Evolutionary conservation across 1,140 invertebrate genomes (phyloP).

Genomic region (Drosophila eugracilis): DNA sequence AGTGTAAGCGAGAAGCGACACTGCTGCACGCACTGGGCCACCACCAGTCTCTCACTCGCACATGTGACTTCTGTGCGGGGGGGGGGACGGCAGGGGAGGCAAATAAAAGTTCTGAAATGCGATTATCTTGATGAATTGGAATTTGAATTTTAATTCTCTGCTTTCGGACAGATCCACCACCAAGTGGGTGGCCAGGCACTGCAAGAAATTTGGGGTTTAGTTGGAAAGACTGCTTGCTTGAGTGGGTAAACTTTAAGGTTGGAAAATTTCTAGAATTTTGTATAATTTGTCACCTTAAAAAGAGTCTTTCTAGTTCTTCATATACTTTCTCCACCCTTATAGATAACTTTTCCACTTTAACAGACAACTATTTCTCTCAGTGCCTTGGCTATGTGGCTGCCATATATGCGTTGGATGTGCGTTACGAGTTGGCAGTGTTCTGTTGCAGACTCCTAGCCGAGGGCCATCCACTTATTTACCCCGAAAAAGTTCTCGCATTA

Average conservation of each 20-base stretch:
- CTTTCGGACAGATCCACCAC: conserved; percentile 54
- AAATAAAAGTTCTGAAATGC: conserved; percentile 84
- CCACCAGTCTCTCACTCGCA: conserved; percentile 7
- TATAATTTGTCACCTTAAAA: too few species aligned
- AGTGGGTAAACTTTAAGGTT: too few species aligned
- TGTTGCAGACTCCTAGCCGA: conserved; percentile 42
- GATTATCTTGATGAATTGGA: conserved; percentile 84
- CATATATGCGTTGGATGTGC: neutral
- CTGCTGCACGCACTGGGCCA: conserved; percentile 14
- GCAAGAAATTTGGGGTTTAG: too few species aligned
- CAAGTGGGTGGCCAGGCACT: conserved; percentile 1
- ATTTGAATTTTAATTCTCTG: conserved; percentile 83
- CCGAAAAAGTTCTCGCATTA: conserved; percentile 74
- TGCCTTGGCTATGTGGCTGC: conserved; percentile 1
- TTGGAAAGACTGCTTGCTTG: too few species aligned
- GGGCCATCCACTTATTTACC: conserved; percentile 70
- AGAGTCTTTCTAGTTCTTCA: too few species aligned
- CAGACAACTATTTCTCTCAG: neutral
- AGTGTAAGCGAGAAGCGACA: conserved; percentile 5
- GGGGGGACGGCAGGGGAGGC: too few species aligned
- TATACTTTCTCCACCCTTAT: too few species aligned
- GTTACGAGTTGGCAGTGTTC: conserved; percentile 18
- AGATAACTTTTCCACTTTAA: too few species aligned
- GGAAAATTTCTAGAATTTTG: too few species aligned
- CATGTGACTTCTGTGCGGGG: conserved; percentile 55